phyloP scores from a whole-genome alignment of 1,140 invertebrate species.

The Acromyrmex echinatior region DNA sequence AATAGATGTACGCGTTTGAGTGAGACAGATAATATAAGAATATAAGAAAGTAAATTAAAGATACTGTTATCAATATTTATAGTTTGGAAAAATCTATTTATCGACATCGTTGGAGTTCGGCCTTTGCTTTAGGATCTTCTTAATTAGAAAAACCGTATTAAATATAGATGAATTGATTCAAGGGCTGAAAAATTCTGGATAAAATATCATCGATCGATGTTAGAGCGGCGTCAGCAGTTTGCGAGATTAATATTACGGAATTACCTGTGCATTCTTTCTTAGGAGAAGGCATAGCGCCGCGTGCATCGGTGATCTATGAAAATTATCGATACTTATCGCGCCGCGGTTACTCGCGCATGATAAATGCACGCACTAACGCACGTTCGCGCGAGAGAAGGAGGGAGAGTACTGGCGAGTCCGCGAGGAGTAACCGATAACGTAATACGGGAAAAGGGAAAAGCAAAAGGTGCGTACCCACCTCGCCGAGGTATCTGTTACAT shows the following conservation, averaged over 20 bases:
- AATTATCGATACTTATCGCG: conserved; percentile 70
- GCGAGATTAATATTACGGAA: conserved; percentile 39
- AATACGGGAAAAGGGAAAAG: conserved; percentile 73
- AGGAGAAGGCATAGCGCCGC: background rate
- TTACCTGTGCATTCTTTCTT: conserved; percentile 14
- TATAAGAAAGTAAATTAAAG: too few species aligned
- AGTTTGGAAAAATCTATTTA: too few species aligned
- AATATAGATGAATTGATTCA: background rate
- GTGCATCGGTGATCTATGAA: conserved; percentile 60
- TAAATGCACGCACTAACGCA: conserved; percentile 54
- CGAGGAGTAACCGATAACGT: conserved; percentile 71
- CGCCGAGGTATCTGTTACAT: conserved; percentile 71
- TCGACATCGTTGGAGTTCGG: too few species aligned
- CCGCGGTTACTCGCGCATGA: conserved; percentile 52
- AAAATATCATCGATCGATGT: conserved; percentile 6
- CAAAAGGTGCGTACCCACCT: conserved; percentile 48
- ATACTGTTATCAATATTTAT: too few species aligned
- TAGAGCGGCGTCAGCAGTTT: conserved; percentile 17
- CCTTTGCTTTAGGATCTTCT: too few species aligned
- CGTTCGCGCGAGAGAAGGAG: background rate
- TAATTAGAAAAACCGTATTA: background rate
- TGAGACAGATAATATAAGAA: too few species aligned
- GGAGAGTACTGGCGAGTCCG: conserved; percentile 1
- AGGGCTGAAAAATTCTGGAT: conserved; percentile 10
- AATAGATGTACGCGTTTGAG: too few species aligned